Conservation (phyloP, 1,140 invertebrate species). For the Saxidomus purpurata region DNA sequence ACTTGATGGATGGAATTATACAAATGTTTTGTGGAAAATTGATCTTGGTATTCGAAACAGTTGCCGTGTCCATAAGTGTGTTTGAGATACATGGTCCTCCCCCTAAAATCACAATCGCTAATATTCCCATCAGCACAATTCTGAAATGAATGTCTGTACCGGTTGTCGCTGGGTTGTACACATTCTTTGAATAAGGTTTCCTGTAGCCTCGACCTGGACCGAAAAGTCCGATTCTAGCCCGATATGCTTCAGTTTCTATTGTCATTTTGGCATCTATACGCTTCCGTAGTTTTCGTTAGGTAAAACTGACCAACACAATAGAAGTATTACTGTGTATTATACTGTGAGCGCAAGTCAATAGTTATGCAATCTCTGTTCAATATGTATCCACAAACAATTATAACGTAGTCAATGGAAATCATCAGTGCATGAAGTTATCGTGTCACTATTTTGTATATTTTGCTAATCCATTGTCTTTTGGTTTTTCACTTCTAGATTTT, state of each 20-base stretch:
- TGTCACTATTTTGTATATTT: not conserved
- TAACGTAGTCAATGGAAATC: not conserved
- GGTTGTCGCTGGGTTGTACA: not conserved
- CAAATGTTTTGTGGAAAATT: not conserved
- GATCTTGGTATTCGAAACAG: not conserved
- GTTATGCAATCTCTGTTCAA: not conserved
- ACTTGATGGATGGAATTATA: not conserved
- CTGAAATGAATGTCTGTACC: constrained; percentile 6
- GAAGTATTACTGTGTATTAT: not conserved
- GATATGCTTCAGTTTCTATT: not conserved
- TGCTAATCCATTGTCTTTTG: not conserved
- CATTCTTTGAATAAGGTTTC: not conserved
- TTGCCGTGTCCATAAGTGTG: not conserved
- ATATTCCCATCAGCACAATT: not conserved
- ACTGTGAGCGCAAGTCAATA: not conserved
- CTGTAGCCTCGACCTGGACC: not conserved
- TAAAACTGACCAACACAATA: not conserved
- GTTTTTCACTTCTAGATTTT: not conserved
- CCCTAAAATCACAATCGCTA: not conserved
- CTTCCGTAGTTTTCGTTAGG: not conserved
- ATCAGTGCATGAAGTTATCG: not conserved
- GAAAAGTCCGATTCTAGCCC: not conserved
- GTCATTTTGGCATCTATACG: not conserved
- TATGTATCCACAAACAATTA: not conserved
- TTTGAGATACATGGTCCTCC: not conserved